Conservation (phyloP, 2,797 vertebrate genomes). For the Meriones psammophilus region DNA sequence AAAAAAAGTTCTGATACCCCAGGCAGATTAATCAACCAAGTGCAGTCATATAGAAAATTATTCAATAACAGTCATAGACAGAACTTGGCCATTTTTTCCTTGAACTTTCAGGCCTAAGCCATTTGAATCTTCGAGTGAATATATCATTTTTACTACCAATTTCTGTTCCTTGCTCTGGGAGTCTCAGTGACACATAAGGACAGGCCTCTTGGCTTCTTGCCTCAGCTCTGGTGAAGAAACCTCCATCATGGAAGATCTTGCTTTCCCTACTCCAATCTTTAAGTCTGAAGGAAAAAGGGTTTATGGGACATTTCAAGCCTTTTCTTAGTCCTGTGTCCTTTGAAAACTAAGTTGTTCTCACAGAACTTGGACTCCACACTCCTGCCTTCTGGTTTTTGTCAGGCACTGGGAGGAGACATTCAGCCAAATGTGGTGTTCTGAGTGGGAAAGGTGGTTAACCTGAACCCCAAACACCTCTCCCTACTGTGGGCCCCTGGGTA, state of each 20-base stretch:
- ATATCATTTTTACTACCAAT: neutral
- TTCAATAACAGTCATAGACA: neutral
- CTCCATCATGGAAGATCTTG: accelerated
- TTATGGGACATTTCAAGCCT: slow-evolving; percentile 21
- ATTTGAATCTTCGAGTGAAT: neutral
- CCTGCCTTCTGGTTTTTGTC: slow-evolving; percentile 31
- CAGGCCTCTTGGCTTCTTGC: neutral
- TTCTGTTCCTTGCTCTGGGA: neutral
- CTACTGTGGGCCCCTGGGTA: neutral
- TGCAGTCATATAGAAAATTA: neutral
- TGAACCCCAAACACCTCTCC: slow-evolving; percentile 72
- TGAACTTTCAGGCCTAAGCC: neutral
- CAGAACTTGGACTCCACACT: slow-evolving; percentile 50
- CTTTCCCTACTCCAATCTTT: neutral
- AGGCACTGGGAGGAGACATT: slow-evolving; percentile 15
- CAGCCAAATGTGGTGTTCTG: slow-evolving; percentile 70
- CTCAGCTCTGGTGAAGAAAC: neutral
- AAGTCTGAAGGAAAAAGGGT: neutral
- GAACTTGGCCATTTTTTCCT: neutral
- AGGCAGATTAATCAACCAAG: neutral
- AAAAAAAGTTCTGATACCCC: neutral
- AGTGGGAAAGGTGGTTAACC: slow-evolving; percentile 71
- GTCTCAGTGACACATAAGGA: too few species aligned
- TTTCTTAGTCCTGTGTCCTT: slow-evolving; percentile 22
- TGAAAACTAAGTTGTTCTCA: slow-evolving; percentile 62